Conservation (phyloP, 2,113 vertebrate species). For the Ammodytes marinus region DNA sequence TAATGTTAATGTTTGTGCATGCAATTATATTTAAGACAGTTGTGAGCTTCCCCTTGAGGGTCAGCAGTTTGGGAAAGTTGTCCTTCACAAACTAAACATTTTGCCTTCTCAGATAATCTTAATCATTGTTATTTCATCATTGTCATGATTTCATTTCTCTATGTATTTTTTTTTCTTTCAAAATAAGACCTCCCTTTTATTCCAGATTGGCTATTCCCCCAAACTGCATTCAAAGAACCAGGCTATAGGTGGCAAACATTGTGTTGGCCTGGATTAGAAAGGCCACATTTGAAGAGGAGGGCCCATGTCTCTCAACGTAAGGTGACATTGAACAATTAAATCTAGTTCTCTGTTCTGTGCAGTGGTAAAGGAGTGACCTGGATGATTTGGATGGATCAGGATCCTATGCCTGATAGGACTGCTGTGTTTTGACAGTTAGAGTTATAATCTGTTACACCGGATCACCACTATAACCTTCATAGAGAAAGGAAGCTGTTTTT, state of each 20-base stretch:
- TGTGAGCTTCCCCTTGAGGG: too few species aligned
- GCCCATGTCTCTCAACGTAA: not conserved
- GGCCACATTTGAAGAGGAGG: not conserved
- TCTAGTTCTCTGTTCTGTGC: not conserved
- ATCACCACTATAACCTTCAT: conserved; percentile 26
- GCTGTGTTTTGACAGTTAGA: conserved; percentile 47
- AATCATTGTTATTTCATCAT: too few species aligned
- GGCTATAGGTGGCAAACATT: not conserved
- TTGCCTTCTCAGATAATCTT: too few species aligned
- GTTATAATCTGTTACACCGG: conserved; percentile 45
- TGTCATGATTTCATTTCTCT: too few species aligned
- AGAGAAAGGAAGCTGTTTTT: conserved; percentile 3
- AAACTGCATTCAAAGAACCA: not conserved
- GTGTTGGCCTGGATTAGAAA: too few species aligned
- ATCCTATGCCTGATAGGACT: not conserved
- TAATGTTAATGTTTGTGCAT: too few species aligned
- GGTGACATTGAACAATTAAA: not conserved
- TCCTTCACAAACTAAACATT: too few species aligned
- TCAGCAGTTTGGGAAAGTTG: too few species aligned
- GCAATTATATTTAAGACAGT: too few species aligned
- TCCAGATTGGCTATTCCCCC: not conserved
- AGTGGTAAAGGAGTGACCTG: not conserved
- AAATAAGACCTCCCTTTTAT: not conserved
- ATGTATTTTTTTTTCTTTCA: not conserved
- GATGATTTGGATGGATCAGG: conserved; percentile 32